These are phyloP conservation scores for Aethes cnicana DNA, from an alignment of 2,888 invertebrate genomes.

Conservation along the genomic window DNA sequence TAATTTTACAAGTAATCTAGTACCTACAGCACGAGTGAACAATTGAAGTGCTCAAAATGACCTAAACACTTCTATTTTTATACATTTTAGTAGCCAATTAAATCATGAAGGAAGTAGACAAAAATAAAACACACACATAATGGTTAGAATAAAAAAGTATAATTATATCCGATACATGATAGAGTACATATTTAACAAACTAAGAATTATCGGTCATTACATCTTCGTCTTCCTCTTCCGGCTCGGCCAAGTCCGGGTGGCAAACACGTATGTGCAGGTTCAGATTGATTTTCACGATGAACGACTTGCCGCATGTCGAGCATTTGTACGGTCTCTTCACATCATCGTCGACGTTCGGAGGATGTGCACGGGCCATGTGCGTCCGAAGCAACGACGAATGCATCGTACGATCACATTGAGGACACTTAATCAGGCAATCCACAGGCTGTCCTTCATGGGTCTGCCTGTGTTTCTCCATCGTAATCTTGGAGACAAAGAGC, in stretches of 20 bases:
- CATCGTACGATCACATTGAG: constrained; percentile 72
- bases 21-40: too few species aligned
- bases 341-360: constrained; percentile 64
- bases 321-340: constrained; percentile 75
- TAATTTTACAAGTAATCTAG: too few species aligned
- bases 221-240: constrained; percentile 75
- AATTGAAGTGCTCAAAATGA: too few species aligned
- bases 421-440: constrained; percentile 74
- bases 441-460: constrained; percentile 72
- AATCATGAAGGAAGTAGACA: constrained; percentile 5
- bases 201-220: constrained; percentile 76
- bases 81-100: too few species aligned
- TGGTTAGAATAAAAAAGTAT: constrained; percentile 69
- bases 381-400: constrained; percentile 69
- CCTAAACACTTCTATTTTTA: too few species aligned
- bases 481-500: constrained; percentile 74
- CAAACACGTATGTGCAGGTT: constrained; percentile 75
- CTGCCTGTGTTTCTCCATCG: constrained; percentile 75
- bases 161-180: constrained; percentile 58
- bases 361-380: constrained; percentile 67
- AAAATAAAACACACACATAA: constrained; percentile 37
- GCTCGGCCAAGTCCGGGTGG: constrained; percentile 73
- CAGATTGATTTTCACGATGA: constrained; percentile 74
- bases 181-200: constrained; percentile 39
- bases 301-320: constrained; percentile 72